A percentile compares a stretch with the other conserved stretches of the same genome.
Evolutionary conservation across 1,140 invertebrate species (phyloP).

Genomic region (Ladona fulva): DNA sequence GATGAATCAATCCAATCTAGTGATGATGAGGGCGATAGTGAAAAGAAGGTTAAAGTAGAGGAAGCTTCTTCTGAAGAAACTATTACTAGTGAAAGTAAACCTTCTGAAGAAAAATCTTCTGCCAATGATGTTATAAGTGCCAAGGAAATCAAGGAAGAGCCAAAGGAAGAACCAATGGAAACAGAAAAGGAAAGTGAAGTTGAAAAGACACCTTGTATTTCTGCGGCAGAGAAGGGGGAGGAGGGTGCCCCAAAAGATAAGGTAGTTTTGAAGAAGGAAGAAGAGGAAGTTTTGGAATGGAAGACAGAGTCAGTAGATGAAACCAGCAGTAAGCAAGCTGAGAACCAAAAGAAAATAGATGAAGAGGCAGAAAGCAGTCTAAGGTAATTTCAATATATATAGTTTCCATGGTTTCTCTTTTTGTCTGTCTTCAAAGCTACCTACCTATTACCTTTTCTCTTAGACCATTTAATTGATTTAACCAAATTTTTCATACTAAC

Average conservation of each 20-base stretch:
- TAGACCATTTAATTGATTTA: no score
- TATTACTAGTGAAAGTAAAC: no score
- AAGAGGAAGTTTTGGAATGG: neutral
- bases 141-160: neutral
- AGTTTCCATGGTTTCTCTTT: no score
- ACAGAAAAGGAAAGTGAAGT: neutral
- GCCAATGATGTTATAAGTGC: no score
- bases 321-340: conserved; percentile 25
- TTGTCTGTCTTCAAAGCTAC: no score
- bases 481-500: no score
- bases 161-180: conserved; percentile 21
- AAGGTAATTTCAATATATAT: conserved; percentile 26
- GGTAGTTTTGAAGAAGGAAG: neutral
- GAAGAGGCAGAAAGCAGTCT: conserved; percentile 32
- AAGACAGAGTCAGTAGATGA: conserved; percentile 27
- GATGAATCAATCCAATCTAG: conserved; percentile 22
- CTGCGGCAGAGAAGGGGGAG: neutral
- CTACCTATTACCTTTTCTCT: no score
- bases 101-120: no score
- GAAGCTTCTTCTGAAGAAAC: no score
- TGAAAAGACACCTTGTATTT: neutral
- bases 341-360: conserved; percentile 36
- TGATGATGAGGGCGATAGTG: conserved; percentile 22
- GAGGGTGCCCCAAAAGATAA: neutral
- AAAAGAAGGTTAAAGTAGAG: neutral